These are phyloP conservation scores for Pogonophryne albipinna DNA, from an alignment of 2,797 vertebrate genomes.

Conservation along the genomic window DNA sequence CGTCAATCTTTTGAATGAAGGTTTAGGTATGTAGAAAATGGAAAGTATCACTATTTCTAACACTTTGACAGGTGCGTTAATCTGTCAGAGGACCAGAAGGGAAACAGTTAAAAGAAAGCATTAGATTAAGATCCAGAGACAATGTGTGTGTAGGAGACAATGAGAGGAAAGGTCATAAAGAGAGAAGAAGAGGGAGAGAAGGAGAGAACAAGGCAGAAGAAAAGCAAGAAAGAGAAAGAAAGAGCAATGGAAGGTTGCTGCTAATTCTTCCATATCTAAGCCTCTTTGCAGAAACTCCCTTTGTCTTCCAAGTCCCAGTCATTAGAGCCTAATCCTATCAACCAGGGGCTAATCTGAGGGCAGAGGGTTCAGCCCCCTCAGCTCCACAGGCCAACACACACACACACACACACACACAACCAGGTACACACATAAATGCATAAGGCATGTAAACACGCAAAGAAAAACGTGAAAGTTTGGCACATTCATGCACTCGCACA, in stretches of 20 bases:
- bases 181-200: conserved; percentile 47
- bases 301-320: conserved; percentile 99
- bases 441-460: conserved; percentile 9
- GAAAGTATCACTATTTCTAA: conserved; percentile 3
- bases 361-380: conserved; percentile 89
- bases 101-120: conserved; percentile 40
- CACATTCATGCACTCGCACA: neutral
- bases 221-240: conserved; percentile 66
- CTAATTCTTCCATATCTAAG: conserved; percentile 99
- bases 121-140: conserved; percentile 78
- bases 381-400: conserved; percentile 72
- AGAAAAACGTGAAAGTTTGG: neutral
- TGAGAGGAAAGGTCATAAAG: conserved; percentile 70
- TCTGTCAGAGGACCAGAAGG: conserved; percentile 31
- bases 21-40: neutral
- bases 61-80: conserved; percentile 27
- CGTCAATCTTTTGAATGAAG: neutral
- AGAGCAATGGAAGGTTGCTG: conserved; percentile 92
- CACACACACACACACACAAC: conserved; percentile 23
- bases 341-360: conserved; percentile 97
- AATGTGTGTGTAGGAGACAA: conserved; percentile 65
- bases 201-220: conserved; percentile 58
- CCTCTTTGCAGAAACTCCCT: conserved; percentile 99
- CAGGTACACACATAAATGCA: conserved; percentile 22
- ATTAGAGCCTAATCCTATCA: conserved; percentile 99